Percentiles rank a stretch among this genome's conserved stretches.
phyloP scores from a whole-genome alignment of 2,797 vertebrate species.

The Synaphobranchus kaupii region DNA sequence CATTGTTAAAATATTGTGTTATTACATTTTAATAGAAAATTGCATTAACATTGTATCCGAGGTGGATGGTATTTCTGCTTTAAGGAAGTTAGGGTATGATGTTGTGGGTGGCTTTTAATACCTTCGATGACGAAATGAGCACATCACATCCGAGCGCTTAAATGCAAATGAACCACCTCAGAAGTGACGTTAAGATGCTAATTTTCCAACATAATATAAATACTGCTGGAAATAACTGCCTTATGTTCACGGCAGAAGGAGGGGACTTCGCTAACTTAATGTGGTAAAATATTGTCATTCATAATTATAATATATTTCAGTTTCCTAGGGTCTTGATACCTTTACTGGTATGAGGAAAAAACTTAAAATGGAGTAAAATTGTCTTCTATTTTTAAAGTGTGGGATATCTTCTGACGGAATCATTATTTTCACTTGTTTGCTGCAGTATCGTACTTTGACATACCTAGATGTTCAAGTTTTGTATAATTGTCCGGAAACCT shows the following conservation, averaged over 20 bases:
- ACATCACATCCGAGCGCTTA: background rate
- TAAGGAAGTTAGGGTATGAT: background rate
- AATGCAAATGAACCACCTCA: background rate
- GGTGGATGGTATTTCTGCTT: background rate
- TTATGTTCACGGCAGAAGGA: background rate
- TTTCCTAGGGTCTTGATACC: background rate
- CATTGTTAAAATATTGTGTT: background rate
- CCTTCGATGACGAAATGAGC: background rate
- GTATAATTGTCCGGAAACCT: background rate
- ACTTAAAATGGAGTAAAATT: background rate
- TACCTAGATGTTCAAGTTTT: background rate
- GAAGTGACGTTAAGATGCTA: background rate
- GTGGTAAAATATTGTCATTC: background rate
- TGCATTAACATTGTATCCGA: background rate
- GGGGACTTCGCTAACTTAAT: too few relatives aligned
- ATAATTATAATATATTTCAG: background rate
- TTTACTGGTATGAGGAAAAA: background rate
- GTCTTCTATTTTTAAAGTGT: background rate
- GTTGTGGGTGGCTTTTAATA: background rate
- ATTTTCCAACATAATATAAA: background rate
- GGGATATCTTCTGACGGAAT: background rate
- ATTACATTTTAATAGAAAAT: background rate
- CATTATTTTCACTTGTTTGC: background rate
- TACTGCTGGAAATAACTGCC: background rate
- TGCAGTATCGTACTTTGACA: background rate